A percentile compares a stretch with the other conserved stretches of the same genome.
These are phyloP conservation scores for Sphyrna mokarran DNA, from an alignment of 2,113 vertebrate genomes.

Conservation along the genomic window DNA sequence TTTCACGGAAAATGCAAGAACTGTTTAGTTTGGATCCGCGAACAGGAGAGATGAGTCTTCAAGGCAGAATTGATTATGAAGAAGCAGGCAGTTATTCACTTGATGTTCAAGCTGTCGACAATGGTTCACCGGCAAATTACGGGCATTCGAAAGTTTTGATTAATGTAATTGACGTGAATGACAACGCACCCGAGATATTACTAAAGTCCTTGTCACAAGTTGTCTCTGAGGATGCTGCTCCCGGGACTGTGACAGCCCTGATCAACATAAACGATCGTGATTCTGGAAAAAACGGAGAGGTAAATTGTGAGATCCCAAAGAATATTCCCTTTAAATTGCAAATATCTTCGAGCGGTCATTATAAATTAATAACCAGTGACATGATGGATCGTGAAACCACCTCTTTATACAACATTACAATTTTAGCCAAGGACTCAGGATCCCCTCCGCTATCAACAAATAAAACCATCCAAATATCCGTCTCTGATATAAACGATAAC, in stretches of 20 bases:
- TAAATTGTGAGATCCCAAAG: slow-evolving; percentile 45
- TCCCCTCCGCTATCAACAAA: slow-evolving; percentile 43
- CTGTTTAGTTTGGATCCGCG: slow-evolving; percentile 42
- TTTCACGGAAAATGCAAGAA: slow-evolving; percentile 20
- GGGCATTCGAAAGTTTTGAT: slow-evolving; percentile 50
- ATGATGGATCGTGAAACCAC: slow-evolving; percentile 58
- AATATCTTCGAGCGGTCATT: slow-evolving; percentile 51
- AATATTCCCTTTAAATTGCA: slow-evolving; percentile 52
- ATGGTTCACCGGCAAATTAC: slow-evolving; percentile 45
- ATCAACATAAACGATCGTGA: slow-evolving; percentile 49
- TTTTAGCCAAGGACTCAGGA: slow-evolving; percentile 51
- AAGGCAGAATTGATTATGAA: slow-evolving; percentile 49
- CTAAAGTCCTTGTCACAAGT: slow-evolving; percentile 48
- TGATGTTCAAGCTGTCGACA: slow-evolving; percentile 46
- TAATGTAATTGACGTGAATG: slow-evolving; percentile 47
- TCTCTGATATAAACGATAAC: slow-evolving; percentile 54
- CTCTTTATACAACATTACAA: slow-evolving; percentile 50
- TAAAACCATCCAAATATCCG: slow-evolving; percentile 46
- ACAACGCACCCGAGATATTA: slow-evolving; percentile 48
- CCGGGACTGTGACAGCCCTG: slow-evolving; percentile 47
- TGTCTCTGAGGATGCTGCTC: slow-evolving; percentile 47
- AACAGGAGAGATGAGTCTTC: slow-evolving; percentile 46
- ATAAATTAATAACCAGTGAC: slow-evolving; percentile 51
- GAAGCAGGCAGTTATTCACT: slow-evolving; percentile 43
- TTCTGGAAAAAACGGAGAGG: slow-evolving; percentile 47